Base-by-base conservation (phyloP, 2,797 vertebrate species). In the Percopsis omiscomaycus region DNA sequence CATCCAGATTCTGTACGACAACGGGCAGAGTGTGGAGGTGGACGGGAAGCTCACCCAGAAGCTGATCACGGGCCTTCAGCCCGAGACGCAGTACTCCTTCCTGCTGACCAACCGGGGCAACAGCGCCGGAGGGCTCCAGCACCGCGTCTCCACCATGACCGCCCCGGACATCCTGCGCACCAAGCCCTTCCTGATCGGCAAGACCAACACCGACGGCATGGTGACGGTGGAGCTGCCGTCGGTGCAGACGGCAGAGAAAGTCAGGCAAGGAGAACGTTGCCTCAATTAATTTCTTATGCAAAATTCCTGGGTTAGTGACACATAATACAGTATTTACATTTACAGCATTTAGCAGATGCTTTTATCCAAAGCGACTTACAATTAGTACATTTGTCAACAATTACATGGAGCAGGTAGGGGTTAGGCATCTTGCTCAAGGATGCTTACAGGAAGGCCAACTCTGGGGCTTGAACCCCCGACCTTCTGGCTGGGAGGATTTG, bases 41-140 rank as follows among this genome's bases (percentile, higher is more conserved):
- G 98, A 99, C 58, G 97, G 97, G 60, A 95, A 95, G 83, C 93
- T 96, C 70, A 96, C 96, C 0, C 95, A 97, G 89, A 98, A 98
- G 86, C 90, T 98, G 56, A 99, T 99, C 80, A 96, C 93, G 5
- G 96, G 96, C 69, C 93, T 99, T 70, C 96, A 98, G 71, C 97
- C 98, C 0, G 96, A 97, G 87, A 99, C 98, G 0, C 96, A 96
- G 1, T 99, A 99, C 80, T 99, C 97, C 0, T 99, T 99, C 81
- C 95, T 99, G 55, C 80, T 99, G 76, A 99, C 97, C 3, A 99
- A 98, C 78, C 96, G 98, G 11, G 98, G 98, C 0, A 99, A 99
- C 80, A 99, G 98, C 29, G 98, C 98, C 0, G 98, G 97, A 0
- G 98, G 98, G 3, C 92, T 99, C 62, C 98, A 99, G 83, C 98